Evolutionary conservation across 2,797 vertebrate species (phyloP), one percentile per base, ranked within the genome.

Genomic region (Cirrhinus molitorella): DNA sequence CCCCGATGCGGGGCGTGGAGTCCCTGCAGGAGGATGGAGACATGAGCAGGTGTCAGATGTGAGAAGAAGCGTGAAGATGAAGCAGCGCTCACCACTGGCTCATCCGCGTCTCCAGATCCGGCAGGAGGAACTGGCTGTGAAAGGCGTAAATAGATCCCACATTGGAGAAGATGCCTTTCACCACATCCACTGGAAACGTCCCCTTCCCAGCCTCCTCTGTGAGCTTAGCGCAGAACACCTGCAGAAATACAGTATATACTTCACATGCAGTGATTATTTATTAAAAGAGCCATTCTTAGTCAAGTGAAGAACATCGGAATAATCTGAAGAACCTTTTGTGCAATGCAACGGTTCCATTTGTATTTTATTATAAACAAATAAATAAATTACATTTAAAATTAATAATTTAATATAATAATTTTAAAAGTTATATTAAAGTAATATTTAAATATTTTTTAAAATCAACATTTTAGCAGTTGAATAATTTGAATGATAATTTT

Each of bases 131-230:
- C 87, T 95, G 90, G 0, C 94, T 92, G 0, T 98, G 97, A 90
- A 98, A 97, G 86, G 95, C 94, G 91, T 97, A 94, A 90, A 98
- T 97, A 51, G 96, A 98, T 61, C 97, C 96, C 88, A 96, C 94
- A 89, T 98, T 98, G 88, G 97, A 97, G 91, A 98, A 98, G 88
- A 98, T 96, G 80, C 94, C 95, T 88, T 91, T 96, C 23, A 98
- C 94, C 84, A 96, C 93, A 0, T 97, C 97, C 8, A 95, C 91
- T 0, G 97, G 95, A 87, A 97, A 96, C 0, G 91, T 92, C 85
- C 96, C 97, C 49, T 88, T 91, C 17, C 71, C 91, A 3, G 97
- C 96, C 81, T 96, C 96, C 83, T 92, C 94, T 31, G 95, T 93
- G 47, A 98, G 90, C 68, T 94, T 96, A 5, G 81, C 87, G 82